phyloP scores from a whole-genome alignment of 2,797 vertebrate species.

The Notolepis coatsorum region DNA sequence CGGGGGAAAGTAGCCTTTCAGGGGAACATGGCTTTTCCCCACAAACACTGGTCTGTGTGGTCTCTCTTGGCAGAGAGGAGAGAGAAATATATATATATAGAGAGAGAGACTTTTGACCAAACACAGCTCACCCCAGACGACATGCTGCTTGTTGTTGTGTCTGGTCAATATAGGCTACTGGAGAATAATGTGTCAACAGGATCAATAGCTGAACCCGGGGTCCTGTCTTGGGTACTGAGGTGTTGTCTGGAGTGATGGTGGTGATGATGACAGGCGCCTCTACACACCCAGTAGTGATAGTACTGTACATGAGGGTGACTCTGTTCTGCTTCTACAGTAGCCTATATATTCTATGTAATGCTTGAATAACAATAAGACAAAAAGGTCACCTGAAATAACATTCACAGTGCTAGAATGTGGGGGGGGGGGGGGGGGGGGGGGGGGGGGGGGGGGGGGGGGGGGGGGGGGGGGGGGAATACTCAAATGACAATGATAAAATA shows the following conservation, averaged over 20 bases:
- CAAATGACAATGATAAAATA: conserved; percentile 54
- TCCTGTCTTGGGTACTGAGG: conserved; percentile 12
- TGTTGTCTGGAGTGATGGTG: not conserved
- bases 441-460: too few species aligned
- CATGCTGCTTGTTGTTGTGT: conserved; percentile 22
- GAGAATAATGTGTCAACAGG: conserved; percentile 9
- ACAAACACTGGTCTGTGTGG: not conserved
- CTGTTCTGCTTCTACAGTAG: conserved; percentile 40
- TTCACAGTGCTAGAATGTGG: conserved; percentile 80
- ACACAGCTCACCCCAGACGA: conserved; percentile 18
- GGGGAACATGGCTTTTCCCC: not conserved
- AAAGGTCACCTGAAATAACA: conserved; percentile 72
- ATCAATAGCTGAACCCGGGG: conserved; percentile 4
- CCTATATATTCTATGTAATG: conserved; percentile 55
- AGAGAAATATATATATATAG: too few species aligned
- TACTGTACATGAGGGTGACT: conserved; percentile 19
- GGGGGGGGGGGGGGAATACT: too few species aligned
- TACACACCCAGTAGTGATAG: conserved; percentile 18
- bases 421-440: too few species aligned
- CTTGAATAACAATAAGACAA: conserved; percentile 60
- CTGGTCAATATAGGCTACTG: conserved; percentile 18
- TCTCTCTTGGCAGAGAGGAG: not conserved
- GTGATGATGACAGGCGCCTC: not conserved
- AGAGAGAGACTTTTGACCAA: not conserved
- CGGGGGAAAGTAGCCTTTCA: too few species aligned